Evolutionary conservation across 2,888 invertebrate species (phyloP), one percentile per base, ranked within the genome.

Genomic region (Nymphalis polychloros): DNA sequence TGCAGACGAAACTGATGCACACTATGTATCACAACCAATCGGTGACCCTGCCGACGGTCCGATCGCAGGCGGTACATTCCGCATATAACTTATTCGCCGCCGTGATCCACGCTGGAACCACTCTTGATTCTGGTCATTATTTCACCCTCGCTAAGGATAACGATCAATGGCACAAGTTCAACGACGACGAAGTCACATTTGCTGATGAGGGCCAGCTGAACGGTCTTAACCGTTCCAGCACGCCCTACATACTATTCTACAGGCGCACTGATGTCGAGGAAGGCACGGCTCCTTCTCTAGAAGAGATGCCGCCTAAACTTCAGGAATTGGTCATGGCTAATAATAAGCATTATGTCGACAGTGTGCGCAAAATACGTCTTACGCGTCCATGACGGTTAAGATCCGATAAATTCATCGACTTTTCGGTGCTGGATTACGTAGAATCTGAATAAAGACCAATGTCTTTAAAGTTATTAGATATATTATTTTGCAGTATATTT

Each of bases 111-210:
- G 95, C 95, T 0, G 98, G 98, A 2, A 94, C 94, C 27, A 96
- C 96, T 63, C 95, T 97, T 73, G 96, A 97, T 81, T 96, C 96
- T 0, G 98, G 97, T 0, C 98, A 98, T 82, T 98, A 98, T 84
- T 97, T 97, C 83, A 97, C 97, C 0, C 95, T 96, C 69, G 97
- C 96, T 0, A 94, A 94, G 48, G 96, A 96, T 80, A 88, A 86
- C 20, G 91, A 92, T 67, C 89, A 94, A 48, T 97, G 97, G 97
- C 96, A 94, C 83, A 94, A 95, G 80, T 97, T 96, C 81, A 97
- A 97, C 80, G 97, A 97, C 78, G 95, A 94, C 70, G 89, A 93
- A n/a, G 97, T 97, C 1, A 93, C 94, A 1, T 83, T 86, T 52
- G 93, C 94, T 17, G 93, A 94, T 10, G 93, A 95, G 8, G 89